A percentile compares a stretch with the other conserved stretches of the same genome.
These are phyloP conservation scores for Columba guinea DNA, from an alignment of 2,797 vertebrate genomes.

Conservation along the genomic window DNA sequence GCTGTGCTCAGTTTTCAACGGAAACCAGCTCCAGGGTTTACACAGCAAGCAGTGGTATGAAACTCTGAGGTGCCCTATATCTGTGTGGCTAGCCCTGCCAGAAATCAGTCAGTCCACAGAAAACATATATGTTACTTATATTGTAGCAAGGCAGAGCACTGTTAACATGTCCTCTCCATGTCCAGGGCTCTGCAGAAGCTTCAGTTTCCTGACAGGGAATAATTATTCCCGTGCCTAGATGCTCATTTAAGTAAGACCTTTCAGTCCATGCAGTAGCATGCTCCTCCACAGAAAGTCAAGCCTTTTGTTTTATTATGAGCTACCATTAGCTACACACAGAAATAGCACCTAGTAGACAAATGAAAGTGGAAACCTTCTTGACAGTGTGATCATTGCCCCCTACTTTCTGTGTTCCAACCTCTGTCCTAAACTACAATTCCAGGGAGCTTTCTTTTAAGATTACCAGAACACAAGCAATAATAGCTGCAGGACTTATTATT, in stretches of 20 bases:
- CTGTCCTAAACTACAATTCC: background rate
- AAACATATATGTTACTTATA: background rate
- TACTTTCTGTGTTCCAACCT: background rate
- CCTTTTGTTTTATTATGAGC: background rate
- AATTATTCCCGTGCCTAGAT: rapidly evolving
- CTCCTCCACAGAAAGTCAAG: background rate
- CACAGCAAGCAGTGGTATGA: background rate
- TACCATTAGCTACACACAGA: background rate
- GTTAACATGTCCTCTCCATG: background rate
- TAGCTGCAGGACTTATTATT: background rate
- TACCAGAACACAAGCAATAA: background rate
- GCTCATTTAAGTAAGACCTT: background rate
- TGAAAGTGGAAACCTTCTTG: background rate
- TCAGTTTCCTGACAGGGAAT: background rate
- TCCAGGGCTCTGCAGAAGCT: background rate
- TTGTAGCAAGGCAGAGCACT: background rate
- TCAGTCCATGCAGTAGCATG: background rate
- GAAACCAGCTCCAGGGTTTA: background rate
- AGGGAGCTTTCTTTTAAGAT: background rate
- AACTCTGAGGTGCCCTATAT: background rate
- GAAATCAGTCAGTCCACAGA: background rate
- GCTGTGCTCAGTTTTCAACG: background rate
- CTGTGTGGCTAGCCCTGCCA: background rate
- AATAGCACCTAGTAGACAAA: background rate
- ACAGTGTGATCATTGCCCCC: background rate